Evolutionary conservation across 2,888 invertebrate genomes (phyloP), one percentile per base, ranked within the genome.

Genomic region (Tricholauxania praeusta): DNA sequence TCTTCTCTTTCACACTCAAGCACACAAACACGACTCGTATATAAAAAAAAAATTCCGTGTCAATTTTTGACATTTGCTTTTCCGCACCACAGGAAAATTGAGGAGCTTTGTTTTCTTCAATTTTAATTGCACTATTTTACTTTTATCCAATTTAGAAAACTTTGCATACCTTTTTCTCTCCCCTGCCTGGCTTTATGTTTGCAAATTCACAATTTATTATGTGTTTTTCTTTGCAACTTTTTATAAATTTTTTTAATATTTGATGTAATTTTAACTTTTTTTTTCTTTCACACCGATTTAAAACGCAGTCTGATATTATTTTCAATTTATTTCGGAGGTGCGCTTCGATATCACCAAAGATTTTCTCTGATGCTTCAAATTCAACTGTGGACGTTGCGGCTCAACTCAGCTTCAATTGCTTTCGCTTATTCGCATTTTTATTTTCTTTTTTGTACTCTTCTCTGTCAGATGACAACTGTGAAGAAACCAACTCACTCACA

Each of bases 231-330:
- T 48, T 59, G 39, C 12, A 47, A 57, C 32, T 19, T 67, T 57
- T 63, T 48, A 47, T 48, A 68, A 53, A 32, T 70, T 66, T 69
- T 28, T 68, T 66, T 67, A 66, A 63, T 48, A 53, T 60, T 66
- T 59, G 15, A 52, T 72, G 63, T 68, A 14, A 59, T 15, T 66
- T 15, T 32, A 53, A 67, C 17, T 62, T 51, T 71, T 47, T n/a
- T 49, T 63, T 73, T 66, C 69, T 71, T 64, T 74, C 76, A 74
- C 72, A 77, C 62, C n/a, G 69, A 73, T 69, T 73, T 73, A 19
- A 72, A 63, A 19, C 47, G 51, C 14, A 39, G 39, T 39, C 39
- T 39, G 39, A 39, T 39, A 39, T 39, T 39, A 39, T 39, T 39
- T 10, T 39, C 53, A 53, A 17, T 47, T 39, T 3, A 48, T 48